These are phyloP conservation scores for Catostylus mosaicus DNA, from an alignment of 30 jellyfish, hydroid and myxozoan genomes.

Conservation along the genomic window DNA sequence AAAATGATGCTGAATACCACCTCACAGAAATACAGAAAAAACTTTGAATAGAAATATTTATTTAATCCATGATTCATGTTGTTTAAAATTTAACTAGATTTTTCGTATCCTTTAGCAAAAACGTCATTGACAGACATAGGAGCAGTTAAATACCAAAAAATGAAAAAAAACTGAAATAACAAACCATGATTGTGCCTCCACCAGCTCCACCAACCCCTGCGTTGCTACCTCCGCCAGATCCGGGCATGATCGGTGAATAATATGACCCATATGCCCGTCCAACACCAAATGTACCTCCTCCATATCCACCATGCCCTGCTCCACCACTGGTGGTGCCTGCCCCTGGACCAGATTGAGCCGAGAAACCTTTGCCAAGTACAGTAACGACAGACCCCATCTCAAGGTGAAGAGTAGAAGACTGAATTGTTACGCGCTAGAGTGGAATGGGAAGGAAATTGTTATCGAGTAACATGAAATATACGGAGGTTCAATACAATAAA, in stretches of 20 bases:
- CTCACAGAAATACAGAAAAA: too few species aligned
- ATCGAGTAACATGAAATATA: too few species aligned
- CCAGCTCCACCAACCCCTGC: slow-evolving; percentile 56
- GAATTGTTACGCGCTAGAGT: slow-evolving; percentile 12
- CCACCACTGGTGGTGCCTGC: slow-evolving; percentile 42
- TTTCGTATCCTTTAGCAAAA: too few species aligned
- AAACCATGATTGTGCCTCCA: slow-evolving; percentile 39
- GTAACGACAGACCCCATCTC: slow-evolving; percentile 51
- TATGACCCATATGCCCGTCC: slow-evolving; percentile 68
- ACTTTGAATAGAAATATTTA: too few species aligned
- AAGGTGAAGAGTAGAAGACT: slow-evolving; percentile 44
- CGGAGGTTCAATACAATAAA: too few species aligned
- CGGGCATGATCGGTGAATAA: slow-evolving; percentile 56
- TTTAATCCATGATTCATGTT: too few species aligned
- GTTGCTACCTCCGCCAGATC: slow-evolving; percentile 67
- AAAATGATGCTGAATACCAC: too few species aligned
- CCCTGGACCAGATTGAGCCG: slow-evolving; percentile 51
- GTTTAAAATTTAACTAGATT: too few species aligned
- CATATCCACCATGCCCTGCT: slow-evolving; percentile 79
- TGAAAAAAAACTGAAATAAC: too few species aligned
- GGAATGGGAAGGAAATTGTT: too few species aligned
- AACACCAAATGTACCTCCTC: slow-evolving; percentile 50
- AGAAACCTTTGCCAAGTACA: slow-evolving; percentile 46
- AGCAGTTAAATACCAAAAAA: too few species aligned
- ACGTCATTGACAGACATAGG: too few species aligned